phyloP scores from a whole-genome alignment of 2,113 vertebrate species.

The Ia io region DNA sequence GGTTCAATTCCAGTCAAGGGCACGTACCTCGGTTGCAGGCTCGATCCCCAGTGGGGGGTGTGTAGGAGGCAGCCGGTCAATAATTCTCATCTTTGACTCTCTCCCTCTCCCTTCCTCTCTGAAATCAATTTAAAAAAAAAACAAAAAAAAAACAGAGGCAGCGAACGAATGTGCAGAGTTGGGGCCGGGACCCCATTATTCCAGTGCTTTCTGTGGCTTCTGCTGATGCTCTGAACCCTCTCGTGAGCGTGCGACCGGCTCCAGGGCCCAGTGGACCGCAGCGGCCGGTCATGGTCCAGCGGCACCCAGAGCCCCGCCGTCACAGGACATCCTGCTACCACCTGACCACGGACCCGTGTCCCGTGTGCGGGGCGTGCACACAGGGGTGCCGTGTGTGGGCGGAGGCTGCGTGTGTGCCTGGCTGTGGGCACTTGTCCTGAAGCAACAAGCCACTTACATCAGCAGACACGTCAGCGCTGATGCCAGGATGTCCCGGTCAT shows the following conservation, averaged over 20 bases:
- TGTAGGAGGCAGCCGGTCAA: too few species aligned
- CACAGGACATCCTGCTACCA: background rate
- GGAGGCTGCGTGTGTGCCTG: background rate
- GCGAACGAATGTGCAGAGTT: too few species aligned
- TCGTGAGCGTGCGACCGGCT: background rate
- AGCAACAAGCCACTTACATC: background rate
- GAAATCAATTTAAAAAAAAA: too few species aligned
- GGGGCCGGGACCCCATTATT: too few species aligned
- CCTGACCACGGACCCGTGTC: background rate
- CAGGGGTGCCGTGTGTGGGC: background rate
- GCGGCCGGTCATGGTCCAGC: background rate
- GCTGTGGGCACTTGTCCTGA: background rate
- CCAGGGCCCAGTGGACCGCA: background rate
- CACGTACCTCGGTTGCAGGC: too few species aligned
- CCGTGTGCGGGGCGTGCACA: background rate
- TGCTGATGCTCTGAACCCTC: background rate
- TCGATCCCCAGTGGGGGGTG: too few species aligned
- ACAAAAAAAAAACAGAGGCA: too few species aligned
- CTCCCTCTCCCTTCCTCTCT: too few species aligned
- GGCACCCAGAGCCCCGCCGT: background rate
- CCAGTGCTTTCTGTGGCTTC: background rate
- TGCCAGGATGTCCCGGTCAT: too few species aligned
- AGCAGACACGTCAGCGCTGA: background rate
- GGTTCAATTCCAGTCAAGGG: too few species aligned
- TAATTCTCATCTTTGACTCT: too few species aligned